Evolutionary conservation across 2,797 vertebrate species (phyloP), one percentile per base, ranked within the genome.

Genomic region (Heterohyrax brucei): DNA sequence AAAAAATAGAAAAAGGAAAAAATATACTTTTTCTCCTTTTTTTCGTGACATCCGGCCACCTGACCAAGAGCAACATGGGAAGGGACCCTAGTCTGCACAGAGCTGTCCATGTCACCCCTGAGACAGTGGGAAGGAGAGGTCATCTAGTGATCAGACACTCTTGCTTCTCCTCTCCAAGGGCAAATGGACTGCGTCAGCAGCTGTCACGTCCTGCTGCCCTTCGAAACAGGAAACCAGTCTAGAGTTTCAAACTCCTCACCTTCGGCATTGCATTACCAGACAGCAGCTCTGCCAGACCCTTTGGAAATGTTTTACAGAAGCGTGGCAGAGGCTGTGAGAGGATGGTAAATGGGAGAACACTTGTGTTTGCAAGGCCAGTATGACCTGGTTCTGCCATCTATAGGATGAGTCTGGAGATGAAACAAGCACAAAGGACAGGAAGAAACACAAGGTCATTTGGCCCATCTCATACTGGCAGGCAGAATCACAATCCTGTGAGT

Each of bases 221-320:
- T 95, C 0, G 66, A 92, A 96, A 97, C 50, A 89, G 93, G 88
- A 98, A 97, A 93, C 94, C 87, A 61, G 66, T 81, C 84, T 97
- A 66, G 70, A 94, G 87, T 97, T 96, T 95, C 97, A 70, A 39
- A 44, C 88, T 61, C 72, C 72, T 90, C 88, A 92, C 77, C 85
- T 95, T 56, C 87, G 59, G 94, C 24, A 62, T 75, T 75, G 59
- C 61, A 76, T 97, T 93, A 93, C 93, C 94, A 68, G 77, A 64
- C 5, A 59, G 64, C 76, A 92, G 66, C 33, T 76, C 89, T 33
- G 64, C 89, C 85, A 90, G 78, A 59, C 62, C 68, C 68, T 78
- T 92, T 81, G 59, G 72, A 84, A 81, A 85, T 72, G 18, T 59
- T n/a, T 33, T 64, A 78, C 21, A 16, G 53, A 82, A 90, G 46